A percentile compares a stretch with the other conserved stretches of the same genome.
phyloP scores from a whole-genome alignment of 1,140 invertebrate species.

The Nephila pilipes region DNA sequence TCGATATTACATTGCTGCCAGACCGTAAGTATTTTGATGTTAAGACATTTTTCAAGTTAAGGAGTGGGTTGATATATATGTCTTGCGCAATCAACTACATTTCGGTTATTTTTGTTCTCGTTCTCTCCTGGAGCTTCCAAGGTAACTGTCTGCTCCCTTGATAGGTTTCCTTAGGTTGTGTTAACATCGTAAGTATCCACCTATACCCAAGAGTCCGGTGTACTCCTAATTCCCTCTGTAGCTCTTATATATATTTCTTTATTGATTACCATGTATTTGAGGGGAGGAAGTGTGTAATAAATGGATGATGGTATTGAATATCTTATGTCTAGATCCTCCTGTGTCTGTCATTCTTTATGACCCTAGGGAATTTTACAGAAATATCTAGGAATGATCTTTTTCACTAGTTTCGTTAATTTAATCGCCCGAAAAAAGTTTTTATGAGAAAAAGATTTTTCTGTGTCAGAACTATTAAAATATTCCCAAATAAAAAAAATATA shows the following conservation, averaged over 20 bases:
- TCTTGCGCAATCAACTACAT: no score
- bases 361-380: constrained; percentile 3
- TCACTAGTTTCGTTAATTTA: constrained; percentile 4
- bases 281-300: constrained; percentile 15
- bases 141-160: not conserved
- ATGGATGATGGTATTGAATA: constrained; percentile 11
- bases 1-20: no score
- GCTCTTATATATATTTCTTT: not conserved
- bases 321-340: constrained; percentile 6
- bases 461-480: no score
- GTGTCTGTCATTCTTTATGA: constrained; percentile 20
- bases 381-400: not conserved
- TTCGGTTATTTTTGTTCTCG: no score
- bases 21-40: no score
- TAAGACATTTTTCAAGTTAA: no score
- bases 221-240: not conserved
- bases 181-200: not conserved
- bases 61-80: no score
- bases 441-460: not conserved
- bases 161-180: not conserved
- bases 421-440: not conserved
- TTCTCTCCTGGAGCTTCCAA: no score
- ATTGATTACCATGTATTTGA: not conserved
- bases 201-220: not conserved
- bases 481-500: no score